Percentiles rank a stretch among this genome's conserved stretches.
Conservation (phyloP, 2,113 vertebrate genomes). For the Montifringilla adamsi region DNA sequence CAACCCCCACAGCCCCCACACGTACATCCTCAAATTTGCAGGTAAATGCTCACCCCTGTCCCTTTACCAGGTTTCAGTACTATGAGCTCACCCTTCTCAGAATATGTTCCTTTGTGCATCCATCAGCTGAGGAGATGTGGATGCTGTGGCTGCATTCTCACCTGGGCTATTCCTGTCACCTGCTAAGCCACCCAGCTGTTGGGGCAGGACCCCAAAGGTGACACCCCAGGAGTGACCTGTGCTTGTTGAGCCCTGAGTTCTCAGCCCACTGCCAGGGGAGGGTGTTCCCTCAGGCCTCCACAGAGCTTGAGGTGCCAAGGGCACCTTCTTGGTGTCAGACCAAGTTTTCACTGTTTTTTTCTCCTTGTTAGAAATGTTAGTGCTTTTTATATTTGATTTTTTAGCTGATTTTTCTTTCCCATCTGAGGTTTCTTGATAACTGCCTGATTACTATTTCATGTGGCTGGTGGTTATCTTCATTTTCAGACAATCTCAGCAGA, state of each 20-base stretch:
- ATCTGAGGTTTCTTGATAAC: background rate
- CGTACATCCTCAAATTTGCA: too few relatives aligned
- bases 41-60: fast-evolving
- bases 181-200: background rate
- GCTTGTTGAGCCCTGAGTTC: background rate
- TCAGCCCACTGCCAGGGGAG: background rate
- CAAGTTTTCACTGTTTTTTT: background rate
- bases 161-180: background rate
- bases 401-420: background rate
- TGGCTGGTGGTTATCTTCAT: background rate
- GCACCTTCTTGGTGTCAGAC: background rate
- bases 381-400: background rate
- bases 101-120: background rate
- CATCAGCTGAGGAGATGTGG: background rate
- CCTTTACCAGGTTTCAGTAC: background rate
- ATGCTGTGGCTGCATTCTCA: background rate
- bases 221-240: fast-evolving
- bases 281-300: background rate
- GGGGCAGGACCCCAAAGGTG: background rate
- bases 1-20: background rate
- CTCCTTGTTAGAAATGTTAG: background rate
- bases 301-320: background rate
- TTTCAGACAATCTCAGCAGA: background rate
- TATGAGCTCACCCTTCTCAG: background rate
- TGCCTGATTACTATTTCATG: background rate